Conservation (phyloP, 2,797 vertebrate species). For the Graptemys geographica region DNA sequence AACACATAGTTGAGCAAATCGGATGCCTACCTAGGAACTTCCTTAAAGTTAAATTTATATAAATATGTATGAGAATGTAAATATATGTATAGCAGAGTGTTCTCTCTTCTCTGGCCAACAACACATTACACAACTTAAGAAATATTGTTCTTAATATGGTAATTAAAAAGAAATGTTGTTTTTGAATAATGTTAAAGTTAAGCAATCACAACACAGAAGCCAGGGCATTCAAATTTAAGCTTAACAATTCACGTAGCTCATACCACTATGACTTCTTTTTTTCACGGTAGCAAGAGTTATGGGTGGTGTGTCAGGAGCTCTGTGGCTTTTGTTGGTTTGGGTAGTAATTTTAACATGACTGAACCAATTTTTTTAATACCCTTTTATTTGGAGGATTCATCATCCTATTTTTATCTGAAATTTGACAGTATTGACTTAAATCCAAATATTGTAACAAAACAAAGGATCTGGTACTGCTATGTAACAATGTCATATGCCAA, state of each 20-base stretch:
- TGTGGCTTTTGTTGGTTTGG: conserved; percentile 56
- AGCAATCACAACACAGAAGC: conserved; percentile 11
- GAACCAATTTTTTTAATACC: conserved; percentile 21
- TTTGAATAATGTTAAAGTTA: conserved; percentile 29
- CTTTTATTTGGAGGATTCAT: conserved; percentile 8
- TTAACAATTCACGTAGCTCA: conserved; percentile 33
- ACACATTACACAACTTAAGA: conserved; percentile 32
- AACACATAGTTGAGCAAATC: neutral
- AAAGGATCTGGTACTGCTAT: neutral
- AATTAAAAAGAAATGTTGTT: conserved; percentile 53
- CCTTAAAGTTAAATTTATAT: conserved; percentile 54
- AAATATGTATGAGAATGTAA: conserved; percentile 52
- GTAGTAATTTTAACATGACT: conserved; percentile 19
- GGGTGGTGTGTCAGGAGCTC: conserved; percentile 8
- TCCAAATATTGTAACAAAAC: neutral
- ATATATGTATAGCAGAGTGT: conserved; percentile 46
- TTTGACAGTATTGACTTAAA: neutral
- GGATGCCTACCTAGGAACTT: conserved; percentile 28
- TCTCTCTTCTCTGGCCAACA: conserved; percentile 38
- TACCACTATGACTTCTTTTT: conserved; percentile 15
- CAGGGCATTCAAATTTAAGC: neutral
- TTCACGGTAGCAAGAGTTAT: neutral
- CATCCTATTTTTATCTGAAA: conserved; percentile 36
- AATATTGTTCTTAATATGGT: conserved; percentile 63
- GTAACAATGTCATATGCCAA: neutral